These are phyloP conservation scores for Drosophila histrio DNA, from an alignment of 2,888 invertebrate species.

Conservation along the genomic window DNA sequence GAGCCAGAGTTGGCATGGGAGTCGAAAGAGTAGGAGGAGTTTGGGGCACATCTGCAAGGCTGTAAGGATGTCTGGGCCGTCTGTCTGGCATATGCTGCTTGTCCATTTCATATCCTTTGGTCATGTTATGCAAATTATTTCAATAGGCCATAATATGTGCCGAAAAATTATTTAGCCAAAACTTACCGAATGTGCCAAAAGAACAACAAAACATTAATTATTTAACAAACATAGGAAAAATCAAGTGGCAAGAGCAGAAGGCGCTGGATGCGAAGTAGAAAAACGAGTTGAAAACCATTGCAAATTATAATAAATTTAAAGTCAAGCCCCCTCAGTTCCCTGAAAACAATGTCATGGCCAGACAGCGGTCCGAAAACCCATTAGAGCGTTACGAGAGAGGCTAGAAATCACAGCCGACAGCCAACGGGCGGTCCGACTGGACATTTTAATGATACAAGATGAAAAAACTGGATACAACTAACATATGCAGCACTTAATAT, in stretches of 20 bases:
- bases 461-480: conserved; percentile 28
- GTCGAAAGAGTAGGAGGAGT: background rate
- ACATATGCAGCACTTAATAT: conserved; percentile 17
- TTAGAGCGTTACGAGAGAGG: conserved; percentile 53
- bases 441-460: conserved; percentile 69
- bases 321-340: conserved; percentile 36
- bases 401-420: conserved; percentile 66
- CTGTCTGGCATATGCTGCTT: conserved; percentile 64
- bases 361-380: conserved; percentile 59
- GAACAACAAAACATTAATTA: conserved; percentile 74
- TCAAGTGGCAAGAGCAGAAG: background rate
- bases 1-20: background rate
- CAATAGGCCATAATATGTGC: conserved; percentile 76
- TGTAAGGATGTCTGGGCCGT: conserved; percentile 34
- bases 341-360: conserved; percentile 52
- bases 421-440: conserved; percentile 68
- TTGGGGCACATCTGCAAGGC: conserved; percentile 37
- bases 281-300: conserved; percentile 49
- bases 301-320: conserved; percentile 74
- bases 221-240: conserved; percentile 59
- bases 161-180: conserved; percentile 70
- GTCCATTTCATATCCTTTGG: conserved; percentile 73
- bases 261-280: background rate
- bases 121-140: conserved; percentile 75
- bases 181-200: conserved; percentile 59